Conservation (phyloP, 2,888 invertebrate species). For the Caenorhabditis panamensis region DNA sequence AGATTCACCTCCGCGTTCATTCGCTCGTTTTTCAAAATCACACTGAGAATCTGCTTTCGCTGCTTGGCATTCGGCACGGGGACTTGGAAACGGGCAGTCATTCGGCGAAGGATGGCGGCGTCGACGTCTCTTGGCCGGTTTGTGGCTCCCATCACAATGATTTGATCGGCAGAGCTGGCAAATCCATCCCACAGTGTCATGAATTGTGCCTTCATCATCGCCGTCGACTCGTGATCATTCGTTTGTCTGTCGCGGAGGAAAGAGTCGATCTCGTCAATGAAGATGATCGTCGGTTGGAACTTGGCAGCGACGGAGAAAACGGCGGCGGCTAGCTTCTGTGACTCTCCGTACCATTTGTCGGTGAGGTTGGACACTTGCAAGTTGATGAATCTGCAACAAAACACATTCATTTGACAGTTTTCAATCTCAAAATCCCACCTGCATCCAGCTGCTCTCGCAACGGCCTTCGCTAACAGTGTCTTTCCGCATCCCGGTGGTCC, state of each 20-base stretch:
- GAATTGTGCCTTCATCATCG: conserved; percentile 99
- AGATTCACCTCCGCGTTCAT: too few relatives aligned
- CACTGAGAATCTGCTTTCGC: conserved; percentile 66
- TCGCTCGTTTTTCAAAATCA: conserved; percentile 69
- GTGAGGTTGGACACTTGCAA: conserved; percentile 75
- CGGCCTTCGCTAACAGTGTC: conserved; percentile 80
- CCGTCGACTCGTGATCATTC: conserved; percentile 96
- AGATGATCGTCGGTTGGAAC: conserved; percentile 88
- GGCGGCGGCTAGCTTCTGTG: conserved; percentile 95
- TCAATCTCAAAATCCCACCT: too few relatives aligned
- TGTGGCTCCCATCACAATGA: conserved; percentile 94
- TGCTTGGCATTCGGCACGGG: conserved; percentile 70
- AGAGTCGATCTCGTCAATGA: conserved; percentile 98
- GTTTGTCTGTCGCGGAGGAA: conserved; percentile 92
- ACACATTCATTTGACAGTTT: too few relatives aligned
- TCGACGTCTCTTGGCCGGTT: conserved; percentile 95
- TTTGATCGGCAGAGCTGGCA: conserved; percentile 87
- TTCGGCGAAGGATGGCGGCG: conserved; percentile 86
- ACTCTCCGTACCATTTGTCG: conserved; percentile 99
- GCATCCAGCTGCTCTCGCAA: conserved; percentile 76
- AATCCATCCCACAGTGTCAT: conserved; percentile 99
- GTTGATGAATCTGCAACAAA: conserved; percentile 77
- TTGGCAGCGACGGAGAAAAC: conserved; percentile 95
- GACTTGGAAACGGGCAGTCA: conserved; percentile 72
- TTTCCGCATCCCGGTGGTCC: conserved; percentile 81